These are phyloP conservation scores for Amblyraja radiata DNA, from an alignment of 2,797 vertebrate genomes.

Conservation along the genomic window DNA sequence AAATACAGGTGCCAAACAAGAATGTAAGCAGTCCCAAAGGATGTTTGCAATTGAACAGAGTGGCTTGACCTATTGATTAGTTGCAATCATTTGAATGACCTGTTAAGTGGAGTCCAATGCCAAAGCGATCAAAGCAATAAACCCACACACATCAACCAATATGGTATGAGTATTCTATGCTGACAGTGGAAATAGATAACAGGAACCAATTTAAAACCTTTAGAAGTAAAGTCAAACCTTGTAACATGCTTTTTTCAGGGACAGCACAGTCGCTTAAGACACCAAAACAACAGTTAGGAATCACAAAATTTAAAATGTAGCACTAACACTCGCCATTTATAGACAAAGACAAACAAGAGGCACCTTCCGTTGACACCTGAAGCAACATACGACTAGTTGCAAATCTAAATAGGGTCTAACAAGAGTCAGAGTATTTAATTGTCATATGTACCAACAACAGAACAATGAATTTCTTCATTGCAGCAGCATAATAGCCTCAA, in stretches of 20 bases:
- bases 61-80: slow-evolving; percentile 21
- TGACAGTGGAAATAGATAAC: background rate
- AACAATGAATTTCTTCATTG: no score
- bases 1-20: background rate
- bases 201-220: background rate
- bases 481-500: no score
- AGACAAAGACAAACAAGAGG: background rate
- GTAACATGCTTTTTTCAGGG: background rate
- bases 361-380: background rate
- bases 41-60: slow-evolving; percentile 1
- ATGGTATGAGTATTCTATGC: background rate
- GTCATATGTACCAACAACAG: no score
- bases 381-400: background rate
- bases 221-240: background rate
- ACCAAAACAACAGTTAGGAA: background rate
- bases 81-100: background rate
- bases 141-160: background rate
- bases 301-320: background rate
- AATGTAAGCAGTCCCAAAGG: background rate
- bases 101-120: background rate
- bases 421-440: no score
- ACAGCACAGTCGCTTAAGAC: background rate
- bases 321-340: background rate
- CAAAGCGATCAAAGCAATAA: background rate
- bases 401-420: background rate